These are phyloP conservation scores for Oophaga pumilio DNA, from an alignment of 2,113 vertebrate genomes.

Conservation along the genomic window DNA sequence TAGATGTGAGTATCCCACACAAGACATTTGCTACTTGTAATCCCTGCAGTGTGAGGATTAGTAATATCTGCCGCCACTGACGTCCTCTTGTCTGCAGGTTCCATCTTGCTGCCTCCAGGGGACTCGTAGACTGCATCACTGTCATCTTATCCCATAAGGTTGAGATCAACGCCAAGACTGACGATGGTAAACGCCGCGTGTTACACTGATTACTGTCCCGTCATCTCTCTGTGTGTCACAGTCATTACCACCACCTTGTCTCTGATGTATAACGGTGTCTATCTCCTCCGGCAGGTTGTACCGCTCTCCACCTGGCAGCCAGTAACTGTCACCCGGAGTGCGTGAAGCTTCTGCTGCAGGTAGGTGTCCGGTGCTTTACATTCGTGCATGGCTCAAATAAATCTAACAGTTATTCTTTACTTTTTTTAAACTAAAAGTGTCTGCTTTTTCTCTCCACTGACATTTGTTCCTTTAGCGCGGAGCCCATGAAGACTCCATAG, in stretches of 20 bases:
- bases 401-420: no score
- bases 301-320: conserved; percentile 73
- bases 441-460: no score
- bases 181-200: conserved; percentile 66
- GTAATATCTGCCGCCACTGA: neutral
- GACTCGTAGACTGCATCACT: conserved; percentile 72
- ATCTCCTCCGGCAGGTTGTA: conserved; percentile 68
- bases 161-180: conserved; percentile 66
- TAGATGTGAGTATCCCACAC: neutral
- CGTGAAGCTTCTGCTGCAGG: conserved; percentile 76
- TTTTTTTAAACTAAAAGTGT: no score
- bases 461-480: conserved; percentile 64
- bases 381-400: no score
- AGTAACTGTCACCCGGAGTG: conserved; percentile 77
- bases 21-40: neutral
- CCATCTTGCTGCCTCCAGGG: conserved; percentile 71
- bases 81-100: conserved; percentile 64
- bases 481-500: conserved; percentile 71
- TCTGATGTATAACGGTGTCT: neutral
- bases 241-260: neutral
- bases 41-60: neutral
- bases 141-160: conserved; percentile 70
- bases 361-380: conserved; percentile 43
- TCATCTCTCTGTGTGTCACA: neutral
- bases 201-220: neutral